phyloP scores from a whole-genome alignment of 2,113 vertebrate species.

The Galemys pyrenaicus region DNA sequence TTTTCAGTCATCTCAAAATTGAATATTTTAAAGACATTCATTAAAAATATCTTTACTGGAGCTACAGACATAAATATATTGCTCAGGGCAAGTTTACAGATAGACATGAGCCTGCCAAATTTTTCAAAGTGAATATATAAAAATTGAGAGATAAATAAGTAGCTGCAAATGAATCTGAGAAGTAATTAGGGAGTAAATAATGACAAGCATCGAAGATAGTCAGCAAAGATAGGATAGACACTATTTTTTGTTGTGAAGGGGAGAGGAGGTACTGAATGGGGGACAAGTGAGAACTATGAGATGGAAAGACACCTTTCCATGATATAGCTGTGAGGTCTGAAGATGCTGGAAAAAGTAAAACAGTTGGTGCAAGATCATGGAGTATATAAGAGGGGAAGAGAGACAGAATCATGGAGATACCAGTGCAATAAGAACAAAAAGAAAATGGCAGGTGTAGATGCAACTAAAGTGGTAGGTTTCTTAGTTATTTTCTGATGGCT shows the following conservation, averaged over 20 bases:
- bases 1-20: not conserved
- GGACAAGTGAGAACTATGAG: not conserved
- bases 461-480: not conserved
- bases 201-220: not conserved
- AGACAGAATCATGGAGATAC: not conserved
- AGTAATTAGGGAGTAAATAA: not conserved
- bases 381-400: fast-evolving
- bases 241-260: not conserved
- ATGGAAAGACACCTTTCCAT: not conserved
- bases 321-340: not conserved
- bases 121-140: not conserved
- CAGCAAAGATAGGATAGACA: not conserved
- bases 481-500: not conserved
- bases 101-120: not conserved
- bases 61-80: not conserved
- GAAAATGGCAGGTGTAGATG: not conserved
- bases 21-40: conserved; percentile 50
- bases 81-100: not conserved
- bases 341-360: not conserved
- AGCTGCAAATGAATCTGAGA: not conserved
- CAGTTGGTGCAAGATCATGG: not conserved
- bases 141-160: not conserved
- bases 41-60: conserved; percentile 38
- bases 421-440: not conserved
- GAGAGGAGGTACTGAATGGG: not conserved